Base-by-base conservation (phyloP, 2,888 invertebrate genomes). In the Vandiemenella viatica region DNA sequence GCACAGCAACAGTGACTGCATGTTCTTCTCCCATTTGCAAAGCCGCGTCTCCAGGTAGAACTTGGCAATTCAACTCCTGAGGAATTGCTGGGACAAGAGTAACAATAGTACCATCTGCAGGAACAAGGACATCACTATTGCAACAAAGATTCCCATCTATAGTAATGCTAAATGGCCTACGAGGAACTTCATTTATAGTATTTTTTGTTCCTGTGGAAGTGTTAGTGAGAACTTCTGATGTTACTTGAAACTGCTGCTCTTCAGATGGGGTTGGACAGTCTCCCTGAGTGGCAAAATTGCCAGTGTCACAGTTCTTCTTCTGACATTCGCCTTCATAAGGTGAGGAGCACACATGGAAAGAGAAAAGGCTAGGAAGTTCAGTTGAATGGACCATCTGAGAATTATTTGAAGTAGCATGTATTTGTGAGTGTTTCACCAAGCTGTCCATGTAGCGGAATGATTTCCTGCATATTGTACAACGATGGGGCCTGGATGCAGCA, bases 71-170 rank as follows among this genome's bases (percentile, higher is more conserved):
- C 32, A 32, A 13, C 32, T 32, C 32, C 4, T 32, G 13, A 3
- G 32, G 3, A 10, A 32, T 13, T 13, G 32, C 32, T 2, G 32
- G 32, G 32, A 32, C 32, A 2, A 32, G 32, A 4, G 13, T 32
- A 10, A 32, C 32, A 3, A 32, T 32, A n/a, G 13, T 32, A 13
- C 32, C 32, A 3, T 32, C 32, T 3, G 3, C 4, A 4, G 32
- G 32, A n/a, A 32, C n/a, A n/a, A 32, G 10, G 32, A n/a, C 32
- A 3, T 32, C 46, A 38, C 43, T 43, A 21, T 52, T 49, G 19
- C 46, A 49, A 19, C 52, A 49, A 19, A 52, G 26, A 38, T 49
- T 52, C 8, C 49, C 49, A 13, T 49, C 52, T 8, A 52, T 49
- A 10, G 42, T 52, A 13, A 51, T 51, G 42, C 48, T 51, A 26